Conservation (phyloP, 2,113 vertebrate species). For the Condylura cristata region DNA sequence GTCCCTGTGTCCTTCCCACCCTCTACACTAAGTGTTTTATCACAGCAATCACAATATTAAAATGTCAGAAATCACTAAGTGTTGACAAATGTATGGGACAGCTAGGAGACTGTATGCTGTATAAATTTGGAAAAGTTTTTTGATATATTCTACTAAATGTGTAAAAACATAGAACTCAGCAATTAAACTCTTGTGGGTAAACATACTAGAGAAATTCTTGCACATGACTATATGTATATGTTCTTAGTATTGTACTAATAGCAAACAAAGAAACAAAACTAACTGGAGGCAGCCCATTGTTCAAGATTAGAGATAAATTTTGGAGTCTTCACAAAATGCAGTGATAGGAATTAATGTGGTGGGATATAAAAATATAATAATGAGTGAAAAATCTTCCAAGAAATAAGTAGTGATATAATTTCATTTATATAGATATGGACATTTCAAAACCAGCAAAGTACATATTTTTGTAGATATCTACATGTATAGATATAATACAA, state of each 20-base stretch:
- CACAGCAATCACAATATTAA: background rate
- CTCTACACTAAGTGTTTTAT: no score
- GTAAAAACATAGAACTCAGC: background rate
- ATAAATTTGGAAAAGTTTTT: background rate
- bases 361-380: background rate
- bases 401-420: background rate
- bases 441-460: slow-evolving; percentile 8
- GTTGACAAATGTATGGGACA: background rate
- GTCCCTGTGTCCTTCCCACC: no score
- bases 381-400: background rate
- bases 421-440: background rate
- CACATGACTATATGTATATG: background rate
- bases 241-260: background rate
- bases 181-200: background rate
- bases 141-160: background rate
- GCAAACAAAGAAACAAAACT: background rate
- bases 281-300: background rate
- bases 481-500: background rate
- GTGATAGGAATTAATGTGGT: background rate
- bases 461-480: background rate
- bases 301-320: background rate
- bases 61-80: background rate
- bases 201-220: background rate
- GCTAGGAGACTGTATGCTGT: background rate
- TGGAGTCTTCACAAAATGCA: background rate